Conservation (phyloP, 2,113 vertebrate species). For the Capricornis sumatraensis region DNA sequence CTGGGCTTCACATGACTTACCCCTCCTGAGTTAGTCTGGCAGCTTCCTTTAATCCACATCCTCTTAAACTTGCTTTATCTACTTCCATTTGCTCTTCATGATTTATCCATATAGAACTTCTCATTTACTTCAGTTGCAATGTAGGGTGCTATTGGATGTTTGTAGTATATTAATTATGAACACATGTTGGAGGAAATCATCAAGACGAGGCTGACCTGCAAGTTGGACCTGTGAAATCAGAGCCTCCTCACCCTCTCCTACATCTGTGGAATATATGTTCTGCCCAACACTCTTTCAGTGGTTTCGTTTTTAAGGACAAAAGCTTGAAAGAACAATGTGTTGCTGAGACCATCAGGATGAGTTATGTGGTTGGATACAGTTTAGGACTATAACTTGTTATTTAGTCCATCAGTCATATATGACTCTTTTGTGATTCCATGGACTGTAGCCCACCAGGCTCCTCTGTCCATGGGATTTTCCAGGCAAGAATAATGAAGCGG, state of each 20-base stretch:
- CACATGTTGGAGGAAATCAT: neutral
- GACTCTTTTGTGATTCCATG: neutral
- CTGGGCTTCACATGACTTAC: neutral
- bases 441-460: neutral
- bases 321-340: neutral
- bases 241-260: neutral
- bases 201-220: neutral
- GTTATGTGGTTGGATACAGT: neutral
- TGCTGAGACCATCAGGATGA: neutral
- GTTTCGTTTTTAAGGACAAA: neutral
- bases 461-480: neutral
- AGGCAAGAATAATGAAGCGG: neutral
- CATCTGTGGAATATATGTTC: neutral
- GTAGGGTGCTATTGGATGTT: neutral
- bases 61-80: neutral
- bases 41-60: neutral
- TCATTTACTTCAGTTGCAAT: neutral
- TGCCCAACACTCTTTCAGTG: neutral
- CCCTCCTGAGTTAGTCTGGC: neutral
- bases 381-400: neutral
- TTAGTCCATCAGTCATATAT: neutral
- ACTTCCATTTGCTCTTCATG: neutral
- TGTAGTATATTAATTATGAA: neutral
- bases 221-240: neutral
- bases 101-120: neutral